These are phyloP conservation scores for Leucania comma DNA, from an alignment of 2,888 invertebrate species.

Conservation along the genomic window DNA sequence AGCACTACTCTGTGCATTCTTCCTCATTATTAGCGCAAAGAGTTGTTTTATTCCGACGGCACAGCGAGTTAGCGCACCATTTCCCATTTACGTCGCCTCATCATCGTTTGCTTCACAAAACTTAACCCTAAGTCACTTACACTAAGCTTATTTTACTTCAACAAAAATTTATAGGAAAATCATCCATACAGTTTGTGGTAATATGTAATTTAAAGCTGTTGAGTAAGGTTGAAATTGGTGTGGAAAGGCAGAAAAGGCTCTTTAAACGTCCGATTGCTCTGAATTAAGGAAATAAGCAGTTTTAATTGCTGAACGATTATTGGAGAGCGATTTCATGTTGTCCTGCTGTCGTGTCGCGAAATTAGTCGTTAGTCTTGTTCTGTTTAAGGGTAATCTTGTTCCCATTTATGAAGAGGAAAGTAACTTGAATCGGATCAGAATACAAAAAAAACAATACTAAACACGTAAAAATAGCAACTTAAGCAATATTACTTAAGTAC, in stretches of 20 bases:
- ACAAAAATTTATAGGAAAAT: slow-evolving; percentile 64
- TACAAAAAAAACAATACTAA: too few species aligned
- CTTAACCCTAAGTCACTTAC: slow-evolving; percentile 60
- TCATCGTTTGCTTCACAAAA: slow-evolving; percentile 68
- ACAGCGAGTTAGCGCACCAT: slow-evolving; percentile 87
- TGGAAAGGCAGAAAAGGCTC: slow-evolving; percentile 69
- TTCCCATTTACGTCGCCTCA: slow-evolving; percentile 87
- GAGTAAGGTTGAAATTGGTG: slow-evolving; percentile 55
- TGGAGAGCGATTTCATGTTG: slow-evolving; percentile 78
- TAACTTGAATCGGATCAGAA: too few species aligned
- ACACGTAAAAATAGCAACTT: too few species aligned
- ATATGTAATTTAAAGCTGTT: slow-evolving; percentile 43
- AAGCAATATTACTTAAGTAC: too few species aligned
- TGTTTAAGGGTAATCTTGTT: slow-evolving; percentile 47
- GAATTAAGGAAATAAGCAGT: slow-evolving; percentile 89
- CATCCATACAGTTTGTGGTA: slow-evolving; percentile 41
- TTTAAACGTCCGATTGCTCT: slow-evolving; percentile 83
- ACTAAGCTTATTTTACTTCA: slow-evolving; percentile 66
- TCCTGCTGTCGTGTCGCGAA: slow-evolving; percentile 69
- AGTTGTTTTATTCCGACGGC: slow-evolving; percentile 89
- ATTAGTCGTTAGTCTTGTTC: slow-evolving; percentile 59
- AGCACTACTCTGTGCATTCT: slow-evolving; percentile 65
- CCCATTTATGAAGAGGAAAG: too few species aligned
- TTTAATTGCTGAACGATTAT: slow-evolving; percentile 87
- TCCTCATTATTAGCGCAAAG: slow-evolving; percentile 89